Evolutionary conservation across 2,888 invertebrate genomes (phyloP).

Genomic region (Metopia argyrocephala): DNA sequence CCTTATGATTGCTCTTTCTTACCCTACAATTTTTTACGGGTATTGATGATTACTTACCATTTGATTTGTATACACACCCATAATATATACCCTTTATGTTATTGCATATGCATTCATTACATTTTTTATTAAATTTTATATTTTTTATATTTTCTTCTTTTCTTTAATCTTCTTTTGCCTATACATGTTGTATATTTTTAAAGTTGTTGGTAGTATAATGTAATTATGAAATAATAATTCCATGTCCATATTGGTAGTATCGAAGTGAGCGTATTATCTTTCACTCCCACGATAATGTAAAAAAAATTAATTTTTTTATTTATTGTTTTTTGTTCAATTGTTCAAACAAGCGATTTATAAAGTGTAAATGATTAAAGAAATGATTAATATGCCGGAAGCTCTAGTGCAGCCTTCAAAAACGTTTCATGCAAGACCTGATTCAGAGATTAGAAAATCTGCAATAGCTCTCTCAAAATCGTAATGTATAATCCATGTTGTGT

Average conservation of each 20-base stretch:
- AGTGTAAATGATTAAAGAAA: too few species aligned
- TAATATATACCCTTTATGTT: neutral
- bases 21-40: conserved; percentile 1
- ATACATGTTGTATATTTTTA: too few species aligned
- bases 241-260: neutral
- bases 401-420: too few species aligned
- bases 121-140: conserved; percentile 1
- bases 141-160: neutral
- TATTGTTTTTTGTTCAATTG: neutral
- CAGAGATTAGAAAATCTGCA: too few species aligned
- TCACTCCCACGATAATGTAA: neutral
- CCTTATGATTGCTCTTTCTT: neutral
- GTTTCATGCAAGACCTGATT: too few species aligned
- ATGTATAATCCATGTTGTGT: too few species aligned
- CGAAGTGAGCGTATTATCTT: neutral
- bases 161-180: neutral
- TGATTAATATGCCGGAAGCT: too few species aligned
- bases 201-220: conserved; percentile 2
- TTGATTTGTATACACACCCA: conserved; percentile 17
- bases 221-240: neutral
- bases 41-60: conserved; percentile 22
- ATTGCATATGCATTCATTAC: neutral
- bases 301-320: conserved; percentile 3
- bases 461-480: too few species aligned
- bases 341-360: neutral